phyloP scores from a whole-genome alignment of 1,140 invertebrate genomes.

The Eumaeus atala region DNA sequence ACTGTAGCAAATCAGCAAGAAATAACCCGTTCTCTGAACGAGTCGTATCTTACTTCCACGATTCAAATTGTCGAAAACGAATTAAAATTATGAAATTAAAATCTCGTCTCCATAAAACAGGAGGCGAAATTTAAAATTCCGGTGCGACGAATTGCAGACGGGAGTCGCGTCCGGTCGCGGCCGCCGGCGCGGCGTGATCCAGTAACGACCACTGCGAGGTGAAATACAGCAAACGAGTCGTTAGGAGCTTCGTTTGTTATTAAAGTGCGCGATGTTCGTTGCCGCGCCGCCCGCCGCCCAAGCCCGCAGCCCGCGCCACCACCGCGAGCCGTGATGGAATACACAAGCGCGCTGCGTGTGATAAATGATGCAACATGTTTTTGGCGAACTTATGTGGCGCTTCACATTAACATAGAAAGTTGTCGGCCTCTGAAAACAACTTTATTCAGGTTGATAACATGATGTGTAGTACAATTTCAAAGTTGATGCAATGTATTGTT shows the following conservation, averaged over 20 bases:
- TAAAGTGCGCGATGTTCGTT: neutral
- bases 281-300: no score
- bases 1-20: no score
- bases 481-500: no score
- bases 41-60: neutral
- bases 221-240: neutral
- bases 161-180: neutral
- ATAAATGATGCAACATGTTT: no score
- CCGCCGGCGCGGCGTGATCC: no score
- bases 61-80: conserved; percentile 6
- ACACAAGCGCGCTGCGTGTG: neutral
- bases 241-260: neutral
- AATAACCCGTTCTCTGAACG: no score
- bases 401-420: no score
- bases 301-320: no score
- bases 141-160: conserved; percentile 6
- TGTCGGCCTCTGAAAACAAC: no score
- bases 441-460: no score
- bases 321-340: conserved; percentile 2
- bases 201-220: neutral
- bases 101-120: conserved; percentile 7
- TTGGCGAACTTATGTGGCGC: no score
- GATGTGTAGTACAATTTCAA: no score
- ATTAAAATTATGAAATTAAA: conserved; percentile 10
- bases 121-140: conserved; percentile 10